phyloP scores from a whole-genome alignment of 2,888 invertebrate species.

The Lithophane semibrunnea region DNA sequence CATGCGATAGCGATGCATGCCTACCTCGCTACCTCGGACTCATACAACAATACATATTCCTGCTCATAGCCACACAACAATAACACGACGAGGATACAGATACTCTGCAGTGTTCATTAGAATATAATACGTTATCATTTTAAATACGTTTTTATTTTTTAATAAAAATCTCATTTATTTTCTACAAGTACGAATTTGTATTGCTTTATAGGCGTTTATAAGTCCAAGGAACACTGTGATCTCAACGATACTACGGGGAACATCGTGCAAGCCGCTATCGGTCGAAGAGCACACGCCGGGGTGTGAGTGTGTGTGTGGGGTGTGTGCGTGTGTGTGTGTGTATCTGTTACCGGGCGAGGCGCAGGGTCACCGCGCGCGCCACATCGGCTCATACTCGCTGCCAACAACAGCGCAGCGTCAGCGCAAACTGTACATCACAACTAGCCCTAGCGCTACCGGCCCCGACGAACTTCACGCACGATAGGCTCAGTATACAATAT shows the following conservation, averaged over 20 bases:
- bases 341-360: conserved; percentile 77
- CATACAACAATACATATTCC: conserved; percentile 48
- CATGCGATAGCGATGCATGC: conserved; percentile 73
- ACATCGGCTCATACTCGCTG: conserved; percentile 87
- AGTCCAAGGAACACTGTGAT: conserved; percentile 64
- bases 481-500: not conserved
- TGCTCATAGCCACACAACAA: conserved; percentile 65
- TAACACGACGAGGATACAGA: conserved; percentile 61
- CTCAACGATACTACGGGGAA: conserved; percentile 49
- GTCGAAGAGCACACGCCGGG: conserved; percentile 75
- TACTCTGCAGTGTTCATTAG: conserved; percentile 68
- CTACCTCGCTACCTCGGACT: conserved; percentile 62
- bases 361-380: conserved; percentile 82
- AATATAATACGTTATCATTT: conserved; percentile 24
- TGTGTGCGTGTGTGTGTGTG: conserved; percentile 35
- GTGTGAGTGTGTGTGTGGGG: conserved; percentile 19
- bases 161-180: not conserved
- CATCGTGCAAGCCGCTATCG: conserved; percentile 70
- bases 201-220: not conserved
- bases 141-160: not conserved
- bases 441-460: not conserved
- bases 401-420: conserved; percentile 71
- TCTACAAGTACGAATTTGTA: not conserved
- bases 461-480: not conserved
- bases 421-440: not conserved